Percentiles rank a stretch among this genome's conserved stretches.
phyloP scores from a whole-genome alignment of 2,888 invertebrate genomes.

The Heteromyza rotundicornis region DNA sequence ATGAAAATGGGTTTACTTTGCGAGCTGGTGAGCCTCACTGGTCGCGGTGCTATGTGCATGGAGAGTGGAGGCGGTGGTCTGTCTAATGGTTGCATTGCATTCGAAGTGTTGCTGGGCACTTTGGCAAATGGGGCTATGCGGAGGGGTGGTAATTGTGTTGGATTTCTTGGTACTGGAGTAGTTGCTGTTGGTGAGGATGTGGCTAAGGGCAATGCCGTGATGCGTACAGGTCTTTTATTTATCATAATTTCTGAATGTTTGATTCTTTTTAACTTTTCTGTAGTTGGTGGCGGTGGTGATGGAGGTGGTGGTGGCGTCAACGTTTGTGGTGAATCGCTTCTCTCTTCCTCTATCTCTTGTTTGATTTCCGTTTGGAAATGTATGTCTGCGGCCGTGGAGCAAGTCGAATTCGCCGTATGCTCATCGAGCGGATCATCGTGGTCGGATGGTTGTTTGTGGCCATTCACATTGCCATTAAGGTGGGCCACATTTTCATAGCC shows the following conservation, averaged over 20 bases:
- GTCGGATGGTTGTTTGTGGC: conserved; percentile 26
- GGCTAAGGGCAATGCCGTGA: conserved; percentile 10
- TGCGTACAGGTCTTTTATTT: not conserved
- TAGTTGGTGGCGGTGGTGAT: conserved; percentile 43
- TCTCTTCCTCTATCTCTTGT: conserved; percentile 23
- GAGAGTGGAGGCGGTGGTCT: conserved; percentile 37
- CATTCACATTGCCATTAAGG: not conserved
- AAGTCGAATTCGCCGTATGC: conserved; percentile 5
- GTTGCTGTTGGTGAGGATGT: conserved; percentile 35
- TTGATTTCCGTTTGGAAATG: conserved; percentile 26
- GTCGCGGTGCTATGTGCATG: conserved; percentile 20
- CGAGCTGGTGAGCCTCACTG: conserved; percentile 1
- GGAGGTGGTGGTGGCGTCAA: conserved; percentile 30
- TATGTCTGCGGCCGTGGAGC: conserved; percentile 22
- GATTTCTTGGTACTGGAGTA: conserved; percentile 14
- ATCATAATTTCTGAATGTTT: not conserved
- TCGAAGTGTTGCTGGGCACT: conserved; percentile 27
- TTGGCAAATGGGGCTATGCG: conserved; percentile 55
- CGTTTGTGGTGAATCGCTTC: not conserved
- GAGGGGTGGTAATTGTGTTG: conserved; percentile 34
- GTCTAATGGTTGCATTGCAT: conserved; percentile 35
- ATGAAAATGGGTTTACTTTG: conserved; percentile 42
- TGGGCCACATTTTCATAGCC: conserved; percentile 31
- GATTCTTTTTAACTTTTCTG: no score
- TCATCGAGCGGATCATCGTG: conserved; percentile 36